Conservation (phyloP, 2,113 vertebrate species). For the Neomonachus schauinslandi region DNA sequence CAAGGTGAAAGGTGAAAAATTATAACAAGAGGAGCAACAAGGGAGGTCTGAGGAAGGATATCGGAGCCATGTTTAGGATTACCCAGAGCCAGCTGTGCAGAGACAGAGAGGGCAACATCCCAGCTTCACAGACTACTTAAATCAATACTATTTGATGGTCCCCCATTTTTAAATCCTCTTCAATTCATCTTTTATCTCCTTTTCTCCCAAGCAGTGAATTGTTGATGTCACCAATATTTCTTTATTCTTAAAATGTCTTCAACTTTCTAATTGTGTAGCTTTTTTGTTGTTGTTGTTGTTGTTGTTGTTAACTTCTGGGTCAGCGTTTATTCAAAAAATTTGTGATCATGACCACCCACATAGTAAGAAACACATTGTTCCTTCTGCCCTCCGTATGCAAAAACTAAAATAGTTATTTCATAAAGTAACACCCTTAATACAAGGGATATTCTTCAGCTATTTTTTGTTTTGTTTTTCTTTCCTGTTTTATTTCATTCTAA, state of each 20-base stretch:
- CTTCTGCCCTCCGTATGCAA: not conserved
- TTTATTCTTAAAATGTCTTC: not conserved
- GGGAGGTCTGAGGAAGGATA: not conserved
- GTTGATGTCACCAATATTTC: not conserved
- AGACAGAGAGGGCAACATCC: not conserved
- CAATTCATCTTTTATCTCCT: not conserved
- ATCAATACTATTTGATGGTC: not conserved
- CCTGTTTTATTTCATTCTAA: not conserved
- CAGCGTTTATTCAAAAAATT: not conserved
- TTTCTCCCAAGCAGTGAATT: not conserved
- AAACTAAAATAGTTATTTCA: slow-evolving; percentile 9
- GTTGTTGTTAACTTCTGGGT: not conserved
- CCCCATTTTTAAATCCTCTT: not conserved
- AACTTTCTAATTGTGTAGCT: not conserved
- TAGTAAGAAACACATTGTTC: not conserved
- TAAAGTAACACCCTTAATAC: not conserved
- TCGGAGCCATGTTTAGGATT: not conserved
- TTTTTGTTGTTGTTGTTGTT: not conserved
- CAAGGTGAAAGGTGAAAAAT: not conserved
- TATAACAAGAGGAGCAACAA: not conserved
- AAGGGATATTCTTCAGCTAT: not conserved
- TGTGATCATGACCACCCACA: not conserved
- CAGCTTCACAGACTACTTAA: not conserved
- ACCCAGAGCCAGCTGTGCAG: not conserved
- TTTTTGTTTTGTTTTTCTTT: not conserved